Conservation (phyloP, 2,888 invertebrate genomes). For the Cephus runcator region DNA sequence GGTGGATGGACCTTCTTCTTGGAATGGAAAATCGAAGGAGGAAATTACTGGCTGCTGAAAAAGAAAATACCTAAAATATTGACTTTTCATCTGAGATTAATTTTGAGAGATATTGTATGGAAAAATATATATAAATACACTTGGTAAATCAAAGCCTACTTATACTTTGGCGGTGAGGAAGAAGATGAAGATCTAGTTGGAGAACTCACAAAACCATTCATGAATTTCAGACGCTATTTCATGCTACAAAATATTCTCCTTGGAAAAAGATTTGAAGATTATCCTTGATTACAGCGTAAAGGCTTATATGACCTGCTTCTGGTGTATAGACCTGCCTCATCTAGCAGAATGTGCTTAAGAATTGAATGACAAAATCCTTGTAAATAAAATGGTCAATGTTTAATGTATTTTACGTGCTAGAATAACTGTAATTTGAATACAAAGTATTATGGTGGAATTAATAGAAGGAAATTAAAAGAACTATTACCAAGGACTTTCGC, state of each 20-base stretch:
- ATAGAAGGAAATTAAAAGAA: not conserved
- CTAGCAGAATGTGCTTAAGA: not conserved
- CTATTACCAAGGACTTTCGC: not conserved
- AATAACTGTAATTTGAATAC: not conserved
- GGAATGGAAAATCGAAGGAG: slow-evolving; percentile 13
- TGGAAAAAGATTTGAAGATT: not conserved
- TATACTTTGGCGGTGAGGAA: not conserved
- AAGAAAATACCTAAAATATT: not conserved
- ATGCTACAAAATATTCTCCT: not conserved
- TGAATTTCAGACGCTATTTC: not conserved
- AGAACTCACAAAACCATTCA: not conserved
- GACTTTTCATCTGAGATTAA: not conserved
- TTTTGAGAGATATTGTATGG: not conserved
- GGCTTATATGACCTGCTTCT: not conserved
- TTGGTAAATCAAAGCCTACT: not conserved
- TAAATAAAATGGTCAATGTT: not conserved
- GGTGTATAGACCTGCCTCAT: not conserved
- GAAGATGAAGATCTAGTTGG: not conserved
- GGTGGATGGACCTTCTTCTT: slow-evolving; percentile 3
- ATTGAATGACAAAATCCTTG: not conserved
- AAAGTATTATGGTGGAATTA: not conserved
- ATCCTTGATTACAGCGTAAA: not conserved
- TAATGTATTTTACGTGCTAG: not conserved
- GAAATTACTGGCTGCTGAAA: not conserved
- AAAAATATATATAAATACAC: not conserved